Evolutionary conservation across 2,888 invertebrate species (phyloP), one percentile per base, ranked within the genome.

Genomic region (Caenorhabditis zanzibari): DNA sequence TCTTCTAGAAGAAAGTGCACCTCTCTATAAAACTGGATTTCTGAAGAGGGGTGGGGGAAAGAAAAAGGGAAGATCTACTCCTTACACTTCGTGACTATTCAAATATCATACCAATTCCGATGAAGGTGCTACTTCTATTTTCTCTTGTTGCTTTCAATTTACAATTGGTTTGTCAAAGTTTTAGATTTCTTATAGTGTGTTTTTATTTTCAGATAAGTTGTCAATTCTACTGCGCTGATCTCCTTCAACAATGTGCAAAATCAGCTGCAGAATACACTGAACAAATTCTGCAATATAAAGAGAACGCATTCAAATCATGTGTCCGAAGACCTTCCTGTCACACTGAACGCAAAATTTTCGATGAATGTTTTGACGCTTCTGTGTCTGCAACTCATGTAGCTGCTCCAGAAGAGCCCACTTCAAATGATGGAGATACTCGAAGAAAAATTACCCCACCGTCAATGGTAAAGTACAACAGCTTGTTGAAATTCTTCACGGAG

Each of bases 181-280:
- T 59, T 56, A 14, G 1, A 66, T 6, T 38, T 12, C 10, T 38
- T 2, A 10, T 10, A 10, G 38, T 10, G 4, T 32, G 19, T 26
- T 64, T 49, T 44, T n/a, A n/a, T n/a, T n/a, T n/a, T 38, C 14
- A 84, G 81, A 47, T 47, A 2, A n/a, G 22, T 5, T n/a, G 54
- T 19, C 85, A 87, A 38, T 87, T 84, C 32, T 87, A 87, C 24
- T 91, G 91, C 58, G 88, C 90, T n/a, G 91, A 91, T 58, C 84
- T 90, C 35, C 64, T 89, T 2, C 91, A 91, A 69, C 83, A 86
- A 58, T 91, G 91, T 71, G 88, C 87, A 22, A 77, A 87, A 54
- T 71, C 88, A 0, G 88, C 89, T 35, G 90, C 89, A 59, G 89
- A 91, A 61, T 85, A 87, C 56, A 90, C 77, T 9, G 81, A 85